Base-by-base conservation (phyloP, 2,888 invertebrate genomes). In the Caenorhabditis becei region DNA sequence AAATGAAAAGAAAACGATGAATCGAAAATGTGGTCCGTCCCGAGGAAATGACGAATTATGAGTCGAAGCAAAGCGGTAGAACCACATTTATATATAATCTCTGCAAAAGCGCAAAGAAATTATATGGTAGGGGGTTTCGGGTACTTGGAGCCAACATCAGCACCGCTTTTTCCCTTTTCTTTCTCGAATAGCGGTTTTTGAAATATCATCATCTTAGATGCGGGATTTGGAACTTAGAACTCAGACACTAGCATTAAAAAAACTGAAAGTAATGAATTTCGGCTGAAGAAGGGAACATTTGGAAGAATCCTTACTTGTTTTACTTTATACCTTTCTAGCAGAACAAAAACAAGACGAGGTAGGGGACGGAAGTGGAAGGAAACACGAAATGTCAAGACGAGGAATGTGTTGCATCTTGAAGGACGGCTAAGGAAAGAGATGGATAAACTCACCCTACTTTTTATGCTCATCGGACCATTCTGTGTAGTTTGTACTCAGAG, bases 351-450 rank as follows among this genome's bases (percentile, higher is more conserved):
- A 47, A 18, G 18, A 54, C 24, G 11, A 18, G 49, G 14, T 49
- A 35, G 18, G 18, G 16, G 28, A 11, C n/a, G 32, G 65, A 72
- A 58, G 56, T 14, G 23, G 74, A 51, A 20, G 35, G 20, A 65
- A 58, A 54, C 54, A 54, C 54, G 49, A 74, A 74, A 74, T 74
- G 74, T 66, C 74, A 74, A 24, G 59, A 74, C 26, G 58, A 26
- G 54, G 56, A 63, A 72, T 54, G 54, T 56, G 54, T 54, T 49
- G 63, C 65, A 65, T 74, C 74, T 74, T 74, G 74, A 74, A 74
- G 65, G 56, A 47, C 70, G 35, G 47, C 32, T 14, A 41, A 37
- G 16, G 18, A 56, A 63, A 35, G 49, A n/a, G 51, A 23, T 47
- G 28, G 47, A 72, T 49, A 70, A 24, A 59, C 51, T 32, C 32